These are phyloP conservation scores for Heliconius ismenius DNA, from an alignment of 2,888 invertebrate species.

Conservation along the genomic window DNA sequence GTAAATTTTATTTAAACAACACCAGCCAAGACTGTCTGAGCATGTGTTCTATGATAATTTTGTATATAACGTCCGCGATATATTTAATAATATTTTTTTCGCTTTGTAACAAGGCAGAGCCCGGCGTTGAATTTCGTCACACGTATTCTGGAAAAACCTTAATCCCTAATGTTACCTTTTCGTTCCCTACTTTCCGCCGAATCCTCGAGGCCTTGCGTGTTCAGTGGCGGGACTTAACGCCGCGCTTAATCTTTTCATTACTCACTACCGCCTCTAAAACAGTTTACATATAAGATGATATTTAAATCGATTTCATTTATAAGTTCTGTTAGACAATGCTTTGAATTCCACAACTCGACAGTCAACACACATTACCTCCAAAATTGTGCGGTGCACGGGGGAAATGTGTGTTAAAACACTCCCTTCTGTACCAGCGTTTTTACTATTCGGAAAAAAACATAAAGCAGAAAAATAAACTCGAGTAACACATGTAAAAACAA, in stretches of 20 bases:
- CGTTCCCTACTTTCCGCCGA: not conserved
- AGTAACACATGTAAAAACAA: not conserved
- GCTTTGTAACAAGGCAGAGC: too few species aligned
- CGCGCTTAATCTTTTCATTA: not conserved
- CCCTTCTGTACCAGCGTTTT: not conserved
- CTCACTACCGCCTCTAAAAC: not conserved
- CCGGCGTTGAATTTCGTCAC: too few species aligned
- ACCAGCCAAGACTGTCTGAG: not conserved
- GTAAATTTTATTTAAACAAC: conserved; percentile 11
- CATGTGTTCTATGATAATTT: not conserved
- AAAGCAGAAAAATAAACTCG: not conserved
- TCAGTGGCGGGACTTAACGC: not conserved
- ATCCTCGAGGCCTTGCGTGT: not conserved
- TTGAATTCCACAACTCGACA: not conserved
- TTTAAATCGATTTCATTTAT: not conserved
- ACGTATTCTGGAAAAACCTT: too few species aligned
- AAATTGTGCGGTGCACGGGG: not conserved
- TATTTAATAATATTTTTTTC: too few species aligned
- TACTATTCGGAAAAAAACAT: not conserved
- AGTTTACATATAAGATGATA: not conserved
- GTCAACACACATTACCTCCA: not conserved
- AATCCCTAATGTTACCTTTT: not conserved
- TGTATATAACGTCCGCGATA: not conserved
- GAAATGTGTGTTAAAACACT: not conserved
- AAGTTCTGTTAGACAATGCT: not conserved